A percentile compares a stretch with the other conserved stretches of the same genome.
Evolutionary conservation across 2,113 vertebrate species (phyloP).

Genomic region (Anhinga anhinga): DNA sequence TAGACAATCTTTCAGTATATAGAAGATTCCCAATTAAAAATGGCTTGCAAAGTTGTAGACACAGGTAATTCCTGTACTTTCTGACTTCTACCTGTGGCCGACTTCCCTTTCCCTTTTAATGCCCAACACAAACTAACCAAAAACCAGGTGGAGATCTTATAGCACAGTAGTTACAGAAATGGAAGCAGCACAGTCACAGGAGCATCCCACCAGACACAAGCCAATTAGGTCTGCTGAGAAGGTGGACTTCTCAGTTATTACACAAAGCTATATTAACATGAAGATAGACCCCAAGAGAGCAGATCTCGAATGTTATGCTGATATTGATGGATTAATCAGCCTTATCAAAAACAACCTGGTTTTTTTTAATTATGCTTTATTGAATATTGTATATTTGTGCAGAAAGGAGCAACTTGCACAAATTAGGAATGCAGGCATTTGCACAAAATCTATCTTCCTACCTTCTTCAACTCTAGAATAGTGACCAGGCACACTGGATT

Average conservation of each 20-base stretch:
- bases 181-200: neutral
- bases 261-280: neutral
- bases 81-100: neutral
- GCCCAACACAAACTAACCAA: neutral
- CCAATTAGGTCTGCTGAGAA: neutral
- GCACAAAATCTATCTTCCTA: neutral
- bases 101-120: neutral
- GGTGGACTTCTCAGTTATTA: neutral
- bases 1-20: neutral
- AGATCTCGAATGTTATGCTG: neutral
- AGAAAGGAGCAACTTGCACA: neutral
- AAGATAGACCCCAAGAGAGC: neutral
- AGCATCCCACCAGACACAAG: neutral
- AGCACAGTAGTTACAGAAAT: neutral
- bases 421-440: neutral
- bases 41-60: neutral
- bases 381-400: neutral
- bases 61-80: neutral
- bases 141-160: rapidly evolving
- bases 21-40: neutral
- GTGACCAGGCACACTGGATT: neutral
- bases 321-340: neutral
- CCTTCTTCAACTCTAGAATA: neutral
- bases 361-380: neutral
- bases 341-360: neutral